These are phyloP conservation scores for Cerceris ruficornis DNA, from an alignment of 2,888 invertebrate genomes.

Conservation along the genomic window DNA sequence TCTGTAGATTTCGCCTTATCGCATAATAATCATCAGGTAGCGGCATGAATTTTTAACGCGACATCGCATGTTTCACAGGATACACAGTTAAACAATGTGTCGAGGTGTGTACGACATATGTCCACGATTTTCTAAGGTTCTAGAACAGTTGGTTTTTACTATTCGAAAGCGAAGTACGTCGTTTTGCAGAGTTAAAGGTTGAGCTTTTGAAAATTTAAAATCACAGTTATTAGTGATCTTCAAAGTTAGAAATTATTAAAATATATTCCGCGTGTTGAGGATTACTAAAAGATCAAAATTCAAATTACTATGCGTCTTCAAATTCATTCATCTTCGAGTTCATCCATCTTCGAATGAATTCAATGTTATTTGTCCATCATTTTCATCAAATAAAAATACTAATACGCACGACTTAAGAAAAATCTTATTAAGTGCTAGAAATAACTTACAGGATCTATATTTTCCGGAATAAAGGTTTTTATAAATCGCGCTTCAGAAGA, in stretches of 20 bases:
- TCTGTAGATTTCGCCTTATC: conserved; percentile 38
- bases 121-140: conserved; percentile 7
- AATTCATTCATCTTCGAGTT: no score
- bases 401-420: no score
- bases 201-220: no score
- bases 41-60: conserved; percentile 68
- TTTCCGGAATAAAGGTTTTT: background rate
- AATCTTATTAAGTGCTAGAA: no score
- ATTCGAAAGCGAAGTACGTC: background rate
- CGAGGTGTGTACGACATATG: background rate
- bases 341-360: no score
- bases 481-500: background rate
- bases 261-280: no score
- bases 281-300: no score
- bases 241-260: no score
- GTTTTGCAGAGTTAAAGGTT: background rate
- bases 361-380: no score
- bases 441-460: background rate
- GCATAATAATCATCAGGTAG: conserved; percentile 50
- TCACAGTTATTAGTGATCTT: no score
- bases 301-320: no score
- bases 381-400: no score
- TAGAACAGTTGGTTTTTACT: background rate
- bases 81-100: conserved; percentile 22
- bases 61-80: conserved; percentile 39